Conservation (phyloP, 2,888 invertebrate species). For the Erannis defoliaria region DNA sequence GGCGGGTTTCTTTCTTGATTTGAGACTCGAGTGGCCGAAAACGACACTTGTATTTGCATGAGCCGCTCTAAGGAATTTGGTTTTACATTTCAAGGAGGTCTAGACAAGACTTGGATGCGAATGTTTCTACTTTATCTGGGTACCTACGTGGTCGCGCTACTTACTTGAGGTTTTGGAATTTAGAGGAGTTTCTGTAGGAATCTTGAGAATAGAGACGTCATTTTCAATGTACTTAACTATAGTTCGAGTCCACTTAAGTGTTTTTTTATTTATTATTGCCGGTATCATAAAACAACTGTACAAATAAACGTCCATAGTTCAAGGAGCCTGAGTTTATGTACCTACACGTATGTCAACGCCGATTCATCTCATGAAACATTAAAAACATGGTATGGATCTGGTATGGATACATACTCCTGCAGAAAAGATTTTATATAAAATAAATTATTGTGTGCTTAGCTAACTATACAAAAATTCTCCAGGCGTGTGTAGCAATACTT, state of each 20-base stretch:
- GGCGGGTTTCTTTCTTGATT: constrained; percentile 84
- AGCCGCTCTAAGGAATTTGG: constrained; percentile 72
- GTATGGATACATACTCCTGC: too few species aligned
- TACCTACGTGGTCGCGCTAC: constrained; percentile 21
- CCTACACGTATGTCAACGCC: background rate
- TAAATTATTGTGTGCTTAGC: too few species aligned
- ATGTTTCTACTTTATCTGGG: constrained; percentile 43
- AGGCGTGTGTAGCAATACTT: too few species aligned
- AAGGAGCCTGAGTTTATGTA: background rate
- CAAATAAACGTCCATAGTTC: background rate
- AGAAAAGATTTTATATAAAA: too few species aligned
- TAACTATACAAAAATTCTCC: too few species aligned
- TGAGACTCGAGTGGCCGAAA: constrained; percentile 82
- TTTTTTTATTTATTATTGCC: background rate
- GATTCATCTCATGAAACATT: too few species aligned
- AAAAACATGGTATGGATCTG: too few species aligned
- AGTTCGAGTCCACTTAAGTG: background rate
- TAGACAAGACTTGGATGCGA: constrained; percentile 49
- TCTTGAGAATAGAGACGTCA: background rate
- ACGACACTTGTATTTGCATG: constrained; percentile 84
- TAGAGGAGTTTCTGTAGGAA: constrained; percentile 1
- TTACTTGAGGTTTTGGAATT: constrained; percentile 22
- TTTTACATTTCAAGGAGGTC: constrained; percentile 61
- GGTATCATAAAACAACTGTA: background rate
- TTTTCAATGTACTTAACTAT: background rate